Percentiles rank a stretch among this genome's conserved stretches.
Evolutionary conservation across 2,797 vertebrate genomes (phyloP).

Genomic region (Eurystomus glaucurus): DNA sequence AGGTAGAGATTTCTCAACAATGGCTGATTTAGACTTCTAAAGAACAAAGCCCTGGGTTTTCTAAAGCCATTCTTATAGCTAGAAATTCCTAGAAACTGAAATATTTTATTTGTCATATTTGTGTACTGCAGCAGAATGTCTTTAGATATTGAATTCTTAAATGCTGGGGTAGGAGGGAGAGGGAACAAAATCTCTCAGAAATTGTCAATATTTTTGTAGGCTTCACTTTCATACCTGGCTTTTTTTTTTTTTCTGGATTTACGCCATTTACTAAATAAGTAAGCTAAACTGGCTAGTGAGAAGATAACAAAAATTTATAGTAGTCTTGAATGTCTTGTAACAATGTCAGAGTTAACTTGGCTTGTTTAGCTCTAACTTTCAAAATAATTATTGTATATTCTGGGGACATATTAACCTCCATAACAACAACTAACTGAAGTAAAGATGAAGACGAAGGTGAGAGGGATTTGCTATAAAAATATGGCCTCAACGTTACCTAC

Average conservation of each 20-base stretch:
- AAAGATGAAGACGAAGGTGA: background rate
- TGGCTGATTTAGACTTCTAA: background rate
- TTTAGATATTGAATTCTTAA: background rate
- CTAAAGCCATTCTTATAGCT: background rate
- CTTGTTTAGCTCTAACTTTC: background rate
- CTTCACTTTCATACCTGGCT: background rate
- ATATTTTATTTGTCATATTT: background rate
- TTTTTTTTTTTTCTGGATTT: background rate
- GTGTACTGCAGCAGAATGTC: background rate
- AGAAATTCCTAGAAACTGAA: background rate
- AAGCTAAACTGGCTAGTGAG: background rate
- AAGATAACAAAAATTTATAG: background rate
- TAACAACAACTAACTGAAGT: background rate
- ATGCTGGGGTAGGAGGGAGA: fast-evolving
- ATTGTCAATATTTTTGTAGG: background rate
- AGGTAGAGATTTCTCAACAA: background rate
- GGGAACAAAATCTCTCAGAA: background rate
- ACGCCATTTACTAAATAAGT: background rate
- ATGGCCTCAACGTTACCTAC: background rate
- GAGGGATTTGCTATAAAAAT: background rate
- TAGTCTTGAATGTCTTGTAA: background rate
- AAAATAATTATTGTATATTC: background rate
- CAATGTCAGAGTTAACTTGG: background rate
- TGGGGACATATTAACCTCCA: background rate
- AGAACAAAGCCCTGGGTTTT: background rate